Evolutionary conservation across 2,113 vertebrate species (phyloP).

Genomic region (Anguilla japonica): DNA sequence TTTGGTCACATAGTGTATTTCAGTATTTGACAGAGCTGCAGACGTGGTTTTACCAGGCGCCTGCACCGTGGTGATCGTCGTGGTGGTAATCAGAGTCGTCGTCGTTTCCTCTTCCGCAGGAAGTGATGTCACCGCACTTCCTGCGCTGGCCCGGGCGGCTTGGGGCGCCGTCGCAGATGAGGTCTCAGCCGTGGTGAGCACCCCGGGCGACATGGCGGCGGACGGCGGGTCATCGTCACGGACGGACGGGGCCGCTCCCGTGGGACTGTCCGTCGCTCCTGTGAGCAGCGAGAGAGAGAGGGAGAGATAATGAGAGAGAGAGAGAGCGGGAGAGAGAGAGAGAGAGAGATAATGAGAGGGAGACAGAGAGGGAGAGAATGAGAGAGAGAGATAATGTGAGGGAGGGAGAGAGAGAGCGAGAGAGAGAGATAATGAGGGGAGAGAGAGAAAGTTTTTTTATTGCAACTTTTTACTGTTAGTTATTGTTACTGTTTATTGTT

Average conservation of each 20-base stretch:
- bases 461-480: too few relatives aligned
- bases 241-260: conserved; percentile 65
- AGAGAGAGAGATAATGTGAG: too few relatives aligned
- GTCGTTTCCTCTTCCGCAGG: conserved; percentile 86
- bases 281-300: conserved; percentile 23
- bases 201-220: conserved; percentile 68
- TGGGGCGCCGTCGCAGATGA: conserved; percentile 57
- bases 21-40: background rate
- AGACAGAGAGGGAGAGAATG: too few relatives aligned
- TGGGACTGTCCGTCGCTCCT: conserved; percentile 74
- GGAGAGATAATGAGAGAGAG: too few relatives aligned
- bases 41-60: conserved; percentile 72
- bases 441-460: too few relatives aligned
- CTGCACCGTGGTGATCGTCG: conserved; percentile 88
- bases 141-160: conserved; percentile 50
- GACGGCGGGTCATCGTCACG: conserved; percentile 54
- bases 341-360: too few relatives aligned
- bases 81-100: conserved; percentile 87
- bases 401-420: too few relatives aligned
- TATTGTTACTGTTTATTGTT: too few relatives aligned
- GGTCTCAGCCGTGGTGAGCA: conserved; percentile 73
- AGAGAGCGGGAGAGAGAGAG: too few relatives aligned
- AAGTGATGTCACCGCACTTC: conserved; percentile 60
- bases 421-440: too few relatives aligned
- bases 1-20: too few relatives aligned